phyloP scores from a whole-genome alignment of 2,113 vertebrate genomes.

The Acanthisitta chloris region DNA sequence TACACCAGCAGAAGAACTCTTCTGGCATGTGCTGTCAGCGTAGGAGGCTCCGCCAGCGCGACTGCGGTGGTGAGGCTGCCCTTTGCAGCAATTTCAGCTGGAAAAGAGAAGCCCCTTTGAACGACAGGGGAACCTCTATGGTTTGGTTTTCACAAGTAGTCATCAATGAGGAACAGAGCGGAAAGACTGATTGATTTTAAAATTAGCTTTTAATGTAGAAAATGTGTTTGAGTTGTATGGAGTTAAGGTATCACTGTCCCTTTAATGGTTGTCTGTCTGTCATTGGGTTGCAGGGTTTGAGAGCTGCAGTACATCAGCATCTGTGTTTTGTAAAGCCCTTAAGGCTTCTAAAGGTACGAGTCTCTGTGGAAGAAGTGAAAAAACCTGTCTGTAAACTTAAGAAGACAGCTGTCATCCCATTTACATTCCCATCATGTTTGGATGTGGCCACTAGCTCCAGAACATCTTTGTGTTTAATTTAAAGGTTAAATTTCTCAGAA shows the following conservation, averaged over 20 bases:
- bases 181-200: constrained; percentile 2
- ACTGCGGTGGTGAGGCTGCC: background rate
- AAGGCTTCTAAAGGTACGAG: background rate
- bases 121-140: background rate
- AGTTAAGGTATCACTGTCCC: background rate
- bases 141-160: background rate
- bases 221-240: background rate
- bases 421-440: background rate
- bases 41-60: background rate
- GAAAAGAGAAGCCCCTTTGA: background rate
- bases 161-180: background rate
- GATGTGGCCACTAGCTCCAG: background rate
- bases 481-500: background rate
- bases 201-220: background rate
- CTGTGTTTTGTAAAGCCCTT: background rate
- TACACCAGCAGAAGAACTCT: background rate
- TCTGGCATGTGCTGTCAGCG: background rate
- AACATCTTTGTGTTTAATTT: constrained; percentile 1
- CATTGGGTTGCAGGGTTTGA: background rate
- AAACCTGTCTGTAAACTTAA: background rate
- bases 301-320: background rate
- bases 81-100: background rate
- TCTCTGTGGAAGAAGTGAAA: background rate
- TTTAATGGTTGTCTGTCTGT: background rate
- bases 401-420: background rate